Percentiles rank a stretch among this genome's conserved stretches.
These are phyloP conservation scores for Ormia ochracea DNA, from an alignment of 2,888 invertebrate genomes.

Conservation along the genomic window DNA sequence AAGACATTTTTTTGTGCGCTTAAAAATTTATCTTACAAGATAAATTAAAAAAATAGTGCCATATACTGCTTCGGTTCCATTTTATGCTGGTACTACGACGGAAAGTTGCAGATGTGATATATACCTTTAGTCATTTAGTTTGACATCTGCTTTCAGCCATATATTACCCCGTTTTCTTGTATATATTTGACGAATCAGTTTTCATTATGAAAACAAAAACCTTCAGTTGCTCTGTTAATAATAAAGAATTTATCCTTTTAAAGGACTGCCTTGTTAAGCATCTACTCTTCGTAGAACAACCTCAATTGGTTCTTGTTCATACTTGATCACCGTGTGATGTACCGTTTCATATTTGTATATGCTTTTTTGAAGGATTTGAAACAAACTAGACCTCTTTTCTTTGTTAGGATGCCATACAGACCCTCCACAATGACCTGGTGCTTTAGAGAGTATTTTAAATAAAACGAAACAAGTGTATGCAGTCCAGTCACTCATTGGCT, in stretches of 20 bases:
- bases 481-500: neutral
- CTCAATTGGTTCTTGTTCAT: slow-evolving; percentile 9
- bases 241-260: neutral
- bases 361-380: neutral
- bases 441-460: slow-evolving; percentile 27
- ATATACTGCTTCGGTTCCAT: no score
- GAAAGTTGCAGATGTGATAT: no score
- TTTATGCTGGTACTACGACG: no score
- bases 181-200: no score
- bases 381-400: slow-evolving; percentile 17
- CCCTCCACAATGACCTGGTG: slow-evolving; percentile 20
- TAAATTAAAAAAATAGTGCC: no score
- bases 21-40: no score
- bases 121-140: no score
- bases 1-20: no score
- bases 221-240: neutral
- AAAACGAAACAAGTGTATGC: neutral
- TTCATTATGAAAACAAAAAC: no score
- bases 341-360: neutral
- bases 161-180: no score
- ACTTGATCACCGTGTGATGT: slow-evolving; percentile 23
- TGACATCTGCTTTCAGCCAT: no score
- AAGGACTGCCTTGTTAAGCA: neutral
- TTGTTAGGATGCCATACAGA: slow-evolving; percentile 36
- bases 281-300: neutral